Evolutionary conservation across 2,888 invertebrate species (phyloP).

Genomic region (Gonocerus acuteangulatus): DNA sequence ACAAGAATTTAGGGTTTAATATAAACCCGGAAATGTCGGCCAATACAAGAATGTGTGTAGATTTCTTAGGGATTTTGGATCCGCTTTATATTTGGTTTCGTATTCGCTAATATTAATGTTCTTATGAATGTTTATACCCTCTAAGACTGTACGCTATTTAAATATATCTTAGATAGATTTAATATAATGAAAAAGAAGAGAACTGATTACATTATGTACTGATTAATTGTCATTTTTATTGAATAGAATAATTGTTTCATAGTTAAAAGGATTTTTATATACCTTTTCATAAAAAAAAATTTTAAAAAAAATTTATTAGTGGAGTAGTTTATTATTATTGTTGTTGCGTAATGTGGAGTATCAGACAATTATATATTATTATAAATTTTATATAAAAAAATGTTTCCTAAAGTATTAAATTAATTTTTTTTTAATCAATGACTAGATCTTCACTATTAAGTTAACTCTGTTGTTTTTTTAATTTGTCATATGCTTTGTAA

Average conservation of each 20-base stretch:
- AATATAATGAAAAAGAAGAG: constrained; percentile 30
- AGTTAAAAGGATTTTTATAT: constrained; percentile 6
- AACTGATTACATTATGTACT: constrained; percentile 36
- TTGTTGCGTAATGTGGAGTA: neutral
- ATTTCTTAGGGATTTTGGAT: constrained; percentile 20
- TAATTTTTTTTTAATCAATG: no score
- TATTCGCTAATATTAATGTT: constrained; percentile 21
- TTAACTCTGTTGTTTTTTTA: no score
- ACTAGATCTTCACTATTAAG: no score
- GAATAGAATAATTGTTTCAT: constrained; percentile 31
- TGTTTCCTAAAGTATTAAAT: no score
- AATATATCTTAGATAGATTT: constrained; percentile 24
- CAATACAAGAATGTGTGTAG: constrained; percentile 26
- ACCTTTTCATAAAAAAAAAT: constrained; percentile 5
- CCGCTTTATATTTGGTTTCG: constrained; percentile 24
- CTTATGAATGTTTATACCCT: constrained; percentile 21
- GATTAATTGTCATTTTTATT: constrained; percentile 36
- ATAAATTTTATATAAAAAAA: no score
- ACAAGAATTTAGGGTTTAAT: neutral
- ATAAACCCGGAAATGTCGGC: constrained; percentile 19
- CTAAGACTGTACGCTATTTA: constrained; percentile 31
- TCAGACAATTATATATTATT: no score
- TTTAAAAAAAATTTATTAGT: no score
- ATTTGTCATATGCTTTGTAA: no score
- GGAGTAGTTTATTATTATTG: neutral